Base-by-base conservation (phyloP, 1,140 invertebrate genomes). In the Apocrypta bakeri region DNA sequence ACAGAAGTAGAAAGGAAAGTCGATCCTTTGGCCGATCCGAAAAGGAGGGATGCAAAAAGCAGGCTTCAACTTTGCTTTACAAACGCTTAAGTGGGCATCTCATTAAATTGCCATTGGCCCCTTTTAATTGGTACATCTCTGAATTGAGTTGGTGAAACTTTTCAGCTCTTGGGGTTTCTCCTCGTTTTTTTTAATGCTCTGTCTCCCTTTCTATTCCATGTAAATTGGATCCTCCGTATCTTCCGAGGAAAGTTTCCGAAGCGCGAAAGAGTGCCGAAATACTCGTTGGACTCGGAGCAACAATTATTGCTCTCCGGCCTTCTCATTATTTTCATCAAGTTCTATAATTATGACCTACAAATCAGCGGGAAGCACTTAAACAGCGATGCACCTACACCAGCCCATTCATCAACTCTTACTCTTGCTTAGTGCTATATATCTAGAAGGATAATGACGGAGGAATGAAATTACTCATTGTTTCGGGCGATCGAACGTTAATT, bases 81-180 rank as follows among this genome's bases (percentile, higher is more conserved):
- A 80, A 68, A 29, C 12, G 29, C 40, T 71, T 61, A 68, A 82
- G 81, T 71, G 64, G 64, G 42, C 12, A 69, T 64, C 81, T 82
- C 66, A 71, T 82, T 82, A 69, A 82, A 82, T 69, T 40, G 31
- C 73, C 42, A 71, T 82, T 69, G 73, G 17, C 75, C 72, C 25
- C 48, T 78, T 73, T 78, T 82, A 82, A 82, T 82, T 82, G 81
- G 74, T 73, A 82, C 63, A 78, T 40, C 72, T 61, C 74, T 82
- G 66, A 77, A 82, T 78, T 73, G 75, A 77, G 48, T 73, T 64
- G 14, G 68, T 0, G 24, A 64, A 82, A 78, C 40, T 77, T 71
- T 71, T 25, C 14, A 29, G 63, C 29, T 63, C 31, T 1, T 12
- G 9, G 31, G 9, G 31, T 12, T 68, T 29, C n/a, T 17, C 33